These are phyloP conservation scores for Eugnorisma glareosa DNA, from an alignment of 2,888 invertebrate genomes.

Conservation along the genomic window DNA sequence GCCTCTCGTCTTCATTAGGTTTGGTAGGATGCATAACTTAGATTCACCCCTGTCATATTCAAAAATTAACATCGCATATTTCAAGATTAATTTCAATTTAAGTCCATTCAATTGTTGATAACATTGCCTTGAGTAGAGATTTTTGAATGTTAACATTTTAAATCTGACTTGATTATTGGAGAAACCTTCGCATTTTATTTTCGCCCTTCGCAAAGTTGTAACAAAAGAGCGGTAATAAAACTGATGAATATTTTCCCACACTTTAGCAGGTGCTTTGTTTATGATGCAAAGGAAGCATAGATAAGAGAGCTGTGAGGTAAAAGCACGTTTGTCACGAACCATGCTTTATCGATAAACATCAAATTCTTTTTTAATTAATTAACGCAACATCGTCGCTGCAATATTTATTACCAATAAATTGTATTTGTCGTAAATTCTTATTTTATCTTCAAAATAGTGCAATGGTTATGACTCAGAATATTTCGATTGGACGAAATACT, in stretches of 20 bases:
- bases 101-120: slow-evolving; percentile 18
- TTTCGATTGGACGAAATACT: slow-evolving; percentile 55
- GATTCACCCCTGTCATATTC: slow-evolving; percentile 9
- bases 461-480: slow-evolving; percentile 58
- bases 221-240: slow-evolving; percentile 23
- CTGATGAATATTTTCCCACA: slow-evolving; percentile 60
- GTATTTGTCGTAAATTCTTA: slow-evolving; percentile 63
- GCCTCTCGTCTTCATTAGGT: slow-evolving; percentile 43
- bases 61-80: slow-evolving; percentile 16
- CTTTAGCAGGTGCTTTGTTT: slow-evolving; percentile 74
- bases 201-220: slow-evolving; percentile 27
- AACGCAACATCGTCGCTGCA: slow-evolving; percentile 57
- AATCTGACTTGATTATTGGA: slow-evolving; percentile 18
- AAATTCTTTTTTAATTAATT: slow-evolving; percentile 46
- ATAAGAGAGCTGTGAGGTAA: slow-evolving; percentile 63
- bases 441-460: slow-evolving; percentile 60
- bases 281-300: slow-evolving; percentile 68
- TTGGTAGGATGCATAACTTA: slow-evolving; percentile 22
- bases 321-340: slow-evolving; percentile 72
- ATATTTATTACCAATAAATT: slow-evolving; percentile 64
- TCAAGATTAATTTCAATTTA: slow-evolving; percentile 16
- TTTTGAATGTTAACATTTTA: slow-evolving; percentile 44
- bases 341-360: slow-evolving; percentile 59
- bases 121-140: slow-evolving; percentile 18
- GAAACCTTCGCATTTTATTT: slow-evolving; percentile 43